Conservation (phyloP, 2,797 vertebrate genomes). For the Muscicapa comitata region DNA sequence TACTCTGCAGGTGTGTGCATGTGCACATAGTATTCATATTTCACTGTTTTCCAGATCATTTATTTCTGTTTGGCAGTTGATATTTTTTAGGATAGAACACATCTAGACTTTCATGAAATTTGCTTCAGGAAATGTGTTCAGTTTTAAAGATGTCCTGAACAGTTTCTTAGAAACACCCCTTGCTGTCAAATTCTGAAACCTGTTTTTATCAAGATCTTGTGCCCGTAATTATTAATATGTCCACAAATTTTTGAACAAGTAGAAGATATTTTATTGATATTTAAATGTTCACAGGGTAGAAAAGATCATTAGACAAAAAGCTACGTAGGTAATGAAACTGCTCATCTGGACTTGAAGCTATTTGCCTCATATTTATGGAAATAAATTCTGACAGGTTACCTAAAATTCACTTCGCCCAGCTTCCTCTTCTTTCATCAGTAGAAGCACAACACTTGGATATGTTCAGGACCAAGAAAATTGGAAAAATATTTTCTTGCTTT, state of each 20-base stretch:
- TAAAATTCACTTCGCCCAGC: background rate
- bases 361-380: background rate
- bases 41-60: background rate
- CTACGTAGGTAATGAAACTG: background rate
- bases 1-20: background rate
- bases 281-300: background rate
- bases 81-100: background rate
- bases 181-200: background rate
- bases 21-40: background rate
- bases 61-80: background rate
- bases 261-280: background rate
- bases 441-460: background rate
- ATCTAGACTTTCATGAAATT: background rate
- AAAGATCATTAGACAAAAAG: background rate
- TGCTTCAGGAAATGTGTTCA: background rate
- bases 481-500: background rate
- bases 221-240: background rate
- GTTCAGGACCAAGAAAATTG: background rate
- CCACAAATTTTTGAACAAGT: background rate
- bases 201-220: background rate
- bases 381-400: background rate
- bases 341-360: background rate
- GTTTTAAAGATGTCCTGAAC: background rate
- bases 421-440: background rate
- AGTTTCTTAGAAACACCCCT: background rate